Conservation (phyloP, 2,113 vertebrate species). For the Platycercus adscitus region DNA sequence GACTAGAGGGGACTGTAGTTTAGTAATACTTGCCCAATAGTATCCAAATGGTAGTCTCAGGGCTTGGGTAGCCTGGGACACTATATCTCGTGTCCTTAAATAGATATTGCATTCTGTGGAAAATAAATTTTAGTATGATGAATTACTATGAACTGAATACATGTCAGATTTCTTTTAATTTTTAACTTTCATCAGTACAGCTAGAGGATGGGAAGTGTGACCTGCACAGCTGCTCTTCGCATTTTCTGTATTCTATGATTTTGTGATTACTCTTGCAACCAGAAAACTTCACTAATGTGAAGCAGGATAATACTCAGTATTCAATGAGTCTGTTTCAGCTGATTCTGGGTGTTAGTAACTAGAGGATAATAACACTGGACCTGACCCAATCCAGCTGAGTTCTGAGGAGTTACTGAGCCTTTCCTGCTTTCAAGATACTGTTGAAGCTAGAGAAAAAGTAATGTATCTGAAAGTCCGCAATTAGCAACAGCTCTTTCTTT, state of each 20-base stretch:
- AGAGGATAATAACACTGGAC: neutral
- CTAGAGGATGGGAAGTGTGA: neutral
- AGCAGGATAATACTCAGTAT: neutral
- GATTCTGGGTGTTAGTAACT: neutral
- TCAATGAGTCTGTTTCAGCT: neutral
- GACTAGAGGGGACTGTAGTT: neutral
- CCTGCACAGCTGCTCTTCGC: neutral
- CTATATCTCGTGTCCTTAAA: neutral
- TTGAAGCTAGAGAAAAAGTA: neutral
- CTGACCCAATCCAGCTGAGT: neutral
- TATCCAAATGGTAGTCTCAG: neutral
- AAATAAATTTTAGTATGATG: neutral
- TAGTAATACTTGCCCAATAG: neutral
- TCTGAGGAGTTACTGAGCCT: neutral
- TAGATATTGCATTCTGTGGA: neutral
- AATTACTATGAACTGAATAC: neutral
- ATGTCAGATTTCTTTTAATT: neutral
- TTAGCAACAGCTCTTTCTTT: neutral
- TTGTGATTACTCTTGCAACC: neutral
- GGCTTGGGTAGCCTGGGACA: neutral
- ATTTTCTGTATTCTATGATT: neutral
- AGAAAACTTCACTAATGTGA: neutral
- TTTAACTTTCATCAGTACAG: neutral
- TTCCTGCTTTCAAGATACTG: neutral
- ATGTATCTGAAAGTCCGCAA: neutral